Conservation (phyloP, 2,113 vertebrate genomes). For the Microcebus lehilahytsara region DNA sequence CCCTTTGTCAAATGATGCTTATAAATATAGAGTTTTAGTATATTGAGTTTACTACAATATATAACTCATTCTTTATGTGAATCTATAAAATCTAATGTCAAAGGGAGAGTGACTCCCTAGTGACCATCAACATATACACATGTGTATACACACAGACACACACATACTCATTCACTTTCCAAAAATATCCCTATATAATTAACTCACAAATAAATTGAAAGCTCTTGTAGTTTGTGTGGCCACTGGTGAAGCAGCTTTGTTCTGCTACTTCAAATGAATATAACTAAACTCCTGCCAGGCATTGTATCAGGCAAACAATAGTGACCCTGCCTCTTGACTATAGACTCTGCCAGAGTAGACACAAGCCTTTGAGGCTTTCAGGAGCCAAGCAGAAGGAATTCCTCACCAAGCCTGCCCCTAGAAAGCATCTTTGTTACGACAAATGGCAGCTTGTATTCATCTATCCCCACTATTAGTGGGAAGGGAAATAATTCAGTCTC, state of each 20-base stretch:
- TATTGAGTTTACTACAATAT: background rate
- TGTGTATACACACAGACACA: no score
- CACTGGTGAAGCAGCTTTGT: conserved; percentile 36
- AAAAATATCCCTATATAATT: background rate
- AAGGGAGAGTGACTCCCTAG: background rate
- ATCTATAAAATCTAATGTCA: background rate
- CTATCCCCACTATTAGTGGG: background rate
- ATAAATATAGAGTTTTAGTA: background rate
- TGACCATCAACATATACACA: background rate
- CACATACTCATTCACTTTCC: background rate
- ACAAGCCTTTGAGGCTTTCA: background rate
- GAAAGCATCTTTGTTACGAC: conserved; percentile 61
- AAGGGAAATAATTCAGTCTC: background rate
- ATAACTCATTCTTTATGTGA: background rate
- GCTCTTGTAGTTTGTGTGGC: background rate
- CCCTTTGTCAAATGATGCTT: background rate
- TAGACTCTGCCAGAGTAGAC: background rate
- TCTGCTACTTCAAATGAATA: conserved; percentile 61
- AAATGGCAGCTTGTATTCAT: conserved; percentile 44
- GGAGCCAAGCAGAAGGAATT: conserved; percentile 43
- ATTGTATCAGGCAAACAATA: conserved; percentile 37
- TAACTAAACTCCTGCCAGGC: background rate
- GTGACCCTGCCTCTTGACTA: background rate
- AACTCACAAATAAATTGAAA: conserved; percentile 17
- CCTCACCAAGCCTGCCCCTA: conserved; percentile 8